A percentile compares a stretch with the other conserved stretches of the same genome.
Conservation (phyloP, 2,888 invertebrate genomes). For the Chalcosyrphus nemorum region DNA sequence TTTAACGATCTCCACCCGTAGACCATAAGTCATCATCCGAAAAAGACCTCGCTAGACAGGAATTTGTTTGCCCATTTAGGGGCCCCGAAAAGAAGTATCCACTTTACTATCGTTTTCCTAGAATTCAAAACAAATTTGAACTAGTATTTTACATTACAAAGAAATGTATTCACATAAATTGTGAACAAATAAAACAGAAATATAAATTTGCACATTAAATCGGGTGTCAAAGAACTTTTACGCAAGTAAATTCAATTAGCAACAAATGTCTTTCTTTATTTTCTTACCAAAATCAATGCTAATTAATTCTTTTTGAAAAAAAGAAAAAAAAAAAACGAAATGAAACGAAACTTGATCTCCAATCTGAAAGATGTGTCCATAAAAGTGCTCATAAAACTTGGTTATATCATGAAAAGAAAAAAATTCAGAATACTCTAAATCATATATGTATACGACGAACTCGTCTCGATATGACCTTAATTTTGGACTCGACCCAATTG, state of each 20-base stretch:
- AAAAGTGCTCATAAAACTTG: not conserved
- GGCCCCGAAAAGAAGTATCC: not conserved
- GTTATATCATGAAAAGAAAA: slow-evolving; percentile 2
- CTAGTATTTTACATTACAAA: slow-evolving; percentile 25
- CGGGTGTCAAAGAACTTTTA: slow-evolving; percentile 45
- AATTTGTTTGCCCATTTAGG: not conserved
- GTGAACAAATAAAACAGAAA: not conserved
- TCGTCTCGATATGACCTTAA: slow-evolving; percentile 11
- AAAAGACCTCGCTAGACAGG: not conserved
- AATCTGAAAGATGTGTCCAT: not conserved
- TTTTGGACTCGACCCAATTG: not conserved
- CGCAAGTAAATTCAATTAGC: slow-evolving; percentile 31
- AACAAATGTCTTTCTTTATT: not conserved
- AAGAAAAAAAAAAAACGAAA: not conserved
- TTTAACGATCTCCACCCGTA: not conserved
- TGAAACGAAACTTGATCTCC: not conserved
- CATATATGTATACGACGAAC: not conserved
- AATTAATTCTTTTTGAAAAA: slow-evolving; percentile 9
- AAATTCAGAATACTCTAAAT: not conserved
- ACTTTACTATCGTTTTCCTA: slow-evolving; percentile 5
- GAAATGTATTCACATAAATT: slow-evolving; percentile 38
- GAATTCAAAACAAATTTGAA: not conserved
- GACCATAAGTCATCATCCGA: not conserved
- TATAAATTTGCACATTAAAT: slow-evolving; percentile 31
- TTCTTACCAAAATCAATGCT: slow-evolving; percentile 28